Conservation (phyloP, 2,888 invertebrate species). For the Acrobeloides nanus region DNA sequence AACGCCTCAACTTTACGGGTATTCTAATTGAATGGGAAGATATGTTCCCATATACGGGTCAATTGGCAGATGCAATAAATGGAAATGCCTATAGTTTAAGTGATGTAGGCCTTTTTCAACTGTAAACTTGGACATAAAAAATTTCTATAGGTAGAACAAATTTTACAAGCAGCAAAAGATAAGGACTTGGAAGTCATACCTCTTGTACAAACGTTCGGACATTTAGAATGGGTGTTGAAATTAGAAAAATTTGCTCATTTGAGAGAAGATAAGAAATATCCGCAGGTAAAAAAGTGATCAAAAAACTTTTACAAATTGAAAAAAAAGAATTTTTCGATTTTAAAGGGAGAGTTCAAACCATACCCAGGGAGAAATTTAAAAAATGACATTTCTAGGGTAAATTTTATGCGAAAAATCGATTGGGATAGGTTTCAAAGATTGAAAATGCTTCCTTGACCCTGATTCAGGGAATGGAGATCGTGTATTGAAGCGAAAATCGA, state of each 20-base stretch:
- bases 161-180: constrained; percentile 55
- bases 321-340: constrained; percentile 10
- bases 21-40: constrained; percentile 77
- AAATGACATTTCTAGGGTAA: no score
- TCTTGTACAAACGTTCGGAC: constrained; percentile 75
- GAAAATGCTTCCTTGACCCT: no score
- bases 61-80: constrained; percentile 62
- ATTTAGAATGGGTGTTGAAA: constrained; percentile 73
- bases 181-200: constrained; percentile 67
- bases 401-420: no score
- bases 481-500: no score
- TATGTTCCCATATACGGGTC: constrained; percentile 71
- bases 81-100: constrained; percentile 65
- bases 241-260: constrained; percentile 64
- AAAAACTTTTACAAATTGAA: no score
- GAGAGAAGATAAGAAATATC: constrained; percentile 26
- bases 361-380: no score
- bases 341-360: no score
- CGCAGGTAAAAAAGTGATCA: constrained; percentile 19
- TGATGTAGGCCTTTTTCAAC: constrained; percentile 60
- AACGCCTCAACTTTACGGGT: constrained; percentile 68
- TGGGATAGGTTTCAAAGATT: no score
- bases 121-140: constrained; percentile 5
- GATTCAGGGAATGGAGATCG: no score
- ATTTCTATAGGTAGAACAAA: constrained; percentile 22